A percentile compares a stretch with the other conserved stretches of the same genome.
Evolutionary conservation across 2,888 invertebrate genomes (phyloP).

Genomic region (Eupithecia tripunctaria): DNA sequence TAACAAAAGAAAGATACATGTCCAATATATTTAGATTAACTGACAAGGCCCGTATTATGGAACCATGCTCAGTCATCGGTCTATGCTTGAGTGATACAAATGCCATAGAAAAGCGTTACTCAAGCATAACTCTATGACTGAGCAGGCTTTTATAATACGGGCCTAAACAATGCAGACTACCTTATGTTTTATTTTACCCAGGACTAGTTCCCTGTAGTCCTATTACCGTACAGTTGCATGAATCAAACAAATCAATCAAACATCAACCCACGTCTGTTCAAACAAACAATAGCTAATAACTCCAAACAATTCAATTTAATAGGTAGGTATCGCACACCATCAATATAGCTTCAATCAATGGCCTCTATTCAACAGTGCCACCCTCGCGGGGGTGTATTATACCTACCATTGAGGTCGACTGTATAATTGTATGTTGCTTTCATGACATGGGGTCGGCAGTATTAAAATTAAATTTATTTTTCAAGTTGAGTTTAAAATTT

Average conservation of each 20-base stretch:
- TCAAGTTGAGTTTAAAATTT: neutral
- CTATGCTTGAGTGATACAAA: no score
- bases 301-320: neutral
- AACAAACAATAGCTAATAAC: neutral
- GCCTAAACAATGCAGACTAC: no score
- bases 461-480: neutral
- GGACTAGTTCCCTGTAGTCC: neutral
- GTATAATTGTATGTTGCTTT: neutral
- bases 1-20: no score
- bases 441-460: neutral
- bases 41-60: no score
- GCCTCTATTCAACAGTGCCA: neutral
- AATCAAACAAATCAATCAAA: neutral
- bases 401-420: constrained; percentile 4
- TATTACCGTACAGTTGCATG: no score
- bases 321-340: neutral
- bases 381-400: neutral
- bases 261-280: neutral
- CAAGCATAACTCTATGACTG: no score
- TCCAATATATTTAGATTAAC: no score
- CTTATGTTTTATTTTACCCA: no score
- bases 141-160: no score
- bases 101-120: no score
- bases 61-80: no score
- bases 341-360: neutral